phyloP scores from a whole-genome alignment of 37 sponge, comb jelly and placozoan species.

The Petrosia ficiformis region DNA sequence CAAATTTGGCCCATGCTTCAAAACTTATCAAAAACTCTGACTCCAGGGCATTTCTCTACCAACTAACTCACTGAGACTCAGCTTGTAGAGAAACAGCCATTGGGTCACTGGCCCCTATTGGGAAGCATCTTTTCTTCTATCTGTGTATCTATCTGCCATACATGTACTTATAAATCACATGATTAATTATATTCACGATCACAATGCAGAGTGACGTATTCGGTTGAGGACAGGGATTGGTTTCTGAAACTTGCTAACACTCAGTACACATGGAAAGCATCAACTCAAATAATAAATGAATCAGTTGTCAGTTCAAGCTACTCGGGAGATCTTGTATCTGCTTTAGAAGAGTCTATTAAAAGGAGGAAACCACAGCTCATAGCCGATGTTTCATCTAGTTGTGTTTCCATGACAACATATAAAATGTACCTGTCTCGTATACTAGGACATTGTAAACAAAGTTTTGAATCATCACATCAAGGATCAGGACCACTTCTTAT shows the following conservation, averaged over 20 bases:
- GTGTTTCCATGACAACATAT: conserved; percentile 22
- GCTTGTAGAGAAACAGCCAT: too few relatives aligned
- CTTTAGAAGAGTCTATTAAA: background rate
- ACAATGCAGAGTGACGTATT: too few relatives aligned
- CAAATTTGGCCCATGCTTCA: too few relatives aligned
- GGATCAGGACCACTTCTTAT: conserved; percentile 37
- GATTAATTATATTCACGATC: too few relatives aligned
- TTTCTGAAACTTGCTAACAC: conserved; percentile 54
- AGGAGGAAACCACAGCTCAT: background rate
- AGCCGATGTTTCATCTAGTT: conserved; percentile 1
- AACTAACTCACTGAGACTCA: too few relatives aligned
- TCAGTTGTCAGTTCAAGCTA: conserved; percentile 3
- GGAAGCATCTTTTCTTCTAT: too few relatives aligned
- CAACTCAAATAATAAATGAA: background rate
- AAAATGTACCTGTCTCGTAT: conserved; percentile 54
- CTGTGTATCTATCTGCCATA: too few relatives aligned
- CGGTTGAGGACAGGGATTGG: conserved; percentile 29
- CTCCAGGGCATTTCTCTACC: too few relatives aligned
- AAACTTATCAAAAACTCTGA: too few relatives aligned
- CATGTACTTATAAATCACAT: too few relatives aligned
- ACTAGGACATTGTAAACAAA: conserved; percentile 40
- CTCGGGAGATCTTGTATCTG: background rate
- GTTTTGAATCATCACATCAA: background rate
- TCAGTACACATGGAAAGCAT: conserved; percentile 25
- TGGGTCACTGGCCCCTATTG: too few relatives aligned